Conservation (phyloP, 2,888 invertebrate genomes). For the Panopea generosa region DNA sequence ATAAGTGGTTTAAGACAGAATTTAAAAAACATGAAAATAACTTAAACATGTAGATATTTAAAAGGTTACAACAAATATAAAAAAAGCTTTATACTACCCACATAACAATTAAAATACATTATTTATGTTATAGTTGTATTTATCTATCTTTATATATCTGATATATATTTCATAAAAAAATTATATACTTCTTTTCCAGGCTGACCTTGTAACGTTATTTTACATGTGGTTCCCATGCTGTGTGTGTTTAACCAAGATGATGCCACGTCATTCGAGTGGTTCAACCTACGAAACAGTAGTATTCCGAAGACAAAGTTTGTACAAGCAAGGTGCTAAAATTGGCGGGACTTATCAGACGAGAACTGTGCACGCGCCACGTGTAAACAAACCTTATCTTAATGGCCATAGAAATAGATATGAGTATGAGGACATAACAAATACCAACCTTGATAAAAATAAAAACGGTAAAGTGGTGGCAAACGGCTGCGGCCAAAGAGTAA, state of each 20-base stretch:
- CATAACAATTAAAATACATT: too few species aligned
- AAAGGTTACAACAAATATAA: too few species aligned
- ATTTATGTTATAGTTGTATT: too few species aligned
- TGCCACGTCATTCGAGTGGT: slow-evolving; percentile 71
- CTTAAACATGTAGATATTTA: too few species aligned
- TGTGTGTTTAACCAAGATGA: slow-evolving; percentile 73
- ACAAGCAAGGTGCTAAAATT: slow-evolving; percentile 49
- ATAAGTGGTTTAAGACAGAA: too few species aligned
- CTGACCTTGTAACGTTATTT: slow-evolving; percentile 73
- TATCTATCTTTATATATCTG: too few species aligned
- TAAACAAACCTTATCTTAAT: slow-evolving; percentile 37
- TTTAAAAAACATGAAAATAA: too few species aligned
- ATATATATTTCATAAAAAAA: too few species aligned
- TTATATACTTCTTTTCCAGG: slow-evolving; percentile 65
- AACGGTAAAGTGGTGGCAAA: slow-evolving; percentile 33
- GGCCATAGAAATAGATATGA: slow-evolving; percentile 45
- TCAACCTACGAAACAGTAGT: slow-evolving; percentile 74
- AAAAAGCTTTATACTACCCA: too few species aligned
- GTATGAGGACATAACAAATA: slow-evolving; percentile 39
- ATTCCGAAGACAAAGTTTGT: slow-evolving; percentile 69
- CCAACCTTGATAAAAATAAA: slow-evolving; percentile 22
- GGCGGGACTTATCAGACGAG: slow-evolving; percentile 48
- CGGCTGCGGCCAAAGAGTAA: slow-evolving; percentile 28
- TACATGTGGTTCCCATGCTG: slow-evolving; percentile 79
- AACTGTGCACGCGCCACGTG: slow-evolving; percentile 27